These are phyloP conservation scores for Drosophila equinoxialis DNA, from an alignment of 1,140 invertebrate genomes.

Conservation along the genomic window DNA sequence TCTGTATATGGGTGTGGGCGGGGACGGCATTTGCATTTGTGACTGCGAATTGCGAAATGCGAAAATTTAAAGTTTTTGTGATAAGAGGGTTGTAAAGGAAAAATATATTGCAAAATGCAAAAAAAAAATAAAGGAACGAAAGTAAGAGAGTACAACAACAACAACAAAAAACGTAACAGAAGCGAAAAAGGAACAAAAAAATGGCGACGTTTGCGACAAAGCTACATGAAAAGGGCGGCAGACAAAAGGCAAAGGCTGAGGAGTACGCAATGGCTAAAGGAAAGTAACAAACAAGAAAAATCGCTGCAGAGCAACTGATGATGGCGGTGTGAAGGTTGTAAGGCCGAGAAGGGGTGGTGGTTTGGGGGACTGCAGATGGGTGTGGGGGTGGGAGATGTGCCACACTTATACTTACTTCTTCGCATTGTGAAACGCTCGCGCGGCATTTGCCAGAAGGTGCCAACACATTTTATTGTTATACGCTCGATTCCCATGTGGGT, in stretches of 20 bases:
- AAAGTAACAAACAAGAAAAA: conserved; percentile 73
- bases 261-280: conserved; percentile 13
- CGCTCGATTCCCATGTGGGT: conserved; percentile 38
- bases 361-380: not conserved
- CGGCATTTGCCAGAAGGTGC: conserved; percentile 77
- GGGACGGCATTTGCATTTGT: conserved; percentile 73
- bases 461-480: conserved; percentile 78
- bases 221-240: conserved; percentile 75
- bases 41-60: conserved; percentile 77
- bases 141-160: not conserved
- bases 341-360: not conserved
- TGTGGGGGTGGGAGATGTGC: conserved; percentile 19
- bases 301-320: conserved; percentile 58
- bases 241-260: conserved; percentile 62
- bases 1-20: conserved; percentile 28
- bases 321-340: not conserved
- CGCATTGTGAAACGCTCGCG: conserved; percentile 64
- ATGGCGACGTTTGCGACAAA: conserved; percentile 69
- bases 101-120: conserved; percentile 32
- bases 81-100: conserved; percentile 76
- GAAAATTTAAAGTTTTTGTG: conserved; percentile 77
- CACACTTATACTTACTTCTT: conserved; percentile 73
- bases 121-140: conserved; percentile 51
- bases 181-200: conserved; percentile 57
- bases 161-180: conserved; percentile 10